Conservation (phyloP, 2,888 invertebrate species). For the Ecdyonurus torrentis region DNA sequence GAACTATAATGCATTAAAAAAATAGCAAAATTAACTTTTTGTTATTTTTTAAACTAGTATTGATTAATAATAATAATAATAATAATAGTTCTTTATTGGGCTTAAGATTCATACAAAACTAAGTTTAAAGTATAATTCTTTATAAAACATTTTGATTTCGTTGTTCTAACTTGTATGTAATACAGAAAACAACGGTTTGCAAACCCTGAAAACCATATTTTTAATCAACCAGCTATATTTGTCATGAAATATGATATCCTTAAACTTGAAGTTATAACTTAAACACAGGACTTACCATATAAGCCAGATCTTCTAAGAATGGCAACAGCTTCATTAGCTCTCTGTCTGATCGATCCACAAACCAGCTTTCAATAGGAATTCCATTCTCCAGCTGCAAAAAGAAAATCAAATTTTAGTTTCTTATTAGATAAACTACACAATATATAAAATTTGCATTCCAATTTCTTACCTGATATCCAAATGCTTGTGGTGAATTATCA, state of each 20-base stretch:
- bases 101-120: no score
- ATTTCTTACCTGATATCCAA: slow-evolving; percentile 61
- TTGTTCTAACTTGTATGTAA: background rate
- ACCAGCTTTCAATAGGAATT: slow-evolving; percentile 96
- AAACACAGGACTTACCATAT: slow-evolving; percentile 47
- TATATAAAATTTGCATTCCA: slow-evolving; percentile 8
- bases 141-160: slow-evolving; percentile 10
- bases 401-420: slow-evolving; percentile 10
- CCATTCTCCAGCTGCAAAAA: slow-evolving; percentile 72
- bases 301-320: slow-evolving; percentile 71
- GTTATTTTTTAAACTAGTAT: no score
- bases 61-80: no score
- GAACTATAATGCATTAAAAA: no score
- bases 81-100: no score
- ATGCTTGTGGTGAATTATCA: slow-evolving; percentile 84
- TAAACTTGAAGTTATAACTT: background rate
- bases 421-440: no score
- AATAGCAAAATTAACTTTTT: no score
- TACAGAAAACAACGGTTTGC: slow-evolving; percentile 8
- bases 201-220: background rate
- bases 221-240: background rate
- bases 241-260: background rate
- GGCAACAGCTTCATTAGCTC: slow-evolving; percentile 84
- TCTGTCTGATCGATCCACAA: slow-evolving; percentile 72
- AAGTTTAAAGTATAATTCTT: slow-evolving; percentile 14